These are phyloP conservation scores for Porites lobata DNA, from an alignment of 92 coral and sea anemone species.

Conservation along the genomic window DNA sequence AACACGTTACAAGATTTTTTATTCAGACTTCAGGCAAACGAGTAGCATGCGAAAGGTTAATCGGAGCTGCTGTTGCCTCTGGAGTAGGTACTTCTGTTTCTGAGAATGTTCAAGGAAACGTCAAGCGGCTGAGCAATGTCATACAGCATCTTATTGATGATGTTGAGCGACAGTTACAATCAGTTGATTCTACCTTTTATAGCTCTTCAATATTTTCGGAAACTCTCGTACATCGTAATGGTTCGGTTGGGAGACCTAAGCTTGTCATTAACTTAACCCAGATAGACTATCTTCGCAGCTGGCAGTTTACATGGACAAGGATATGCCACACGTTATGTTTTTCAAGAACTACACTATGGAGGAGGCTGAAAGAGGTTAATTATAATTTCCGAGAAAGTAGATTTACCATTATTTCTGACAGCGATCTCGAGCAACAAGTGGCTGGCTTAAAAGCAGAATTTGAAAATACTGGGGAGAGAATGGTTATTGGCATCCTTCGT, in stretches of 20 bases:
- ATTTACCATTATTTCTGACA: slow-evolving; percentile 49
- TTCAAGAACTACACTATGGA: slow-evolving; percentile 65
- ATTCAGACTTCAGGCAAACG: slow-evolving; percentile 24
- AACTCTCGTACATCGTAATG: slow-evolving; percentile 22
- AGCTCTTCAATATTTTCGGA: slow-evolving; percentile 18
- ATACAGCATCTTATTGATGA: slow-evolving; percentile 38
- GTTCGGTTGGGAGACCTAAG: slow-evolving; percentile 52
- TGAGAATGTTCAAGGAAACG: slow-evolving; percentile 15
- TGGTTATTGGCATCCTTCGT: slow-evolving; percentile 15
- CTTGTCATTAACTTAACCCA: slow-evolving; percentile 16
- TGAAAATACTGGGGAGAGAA: no score
- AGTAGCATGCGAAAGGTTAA: slow-evolving; percentile 50
- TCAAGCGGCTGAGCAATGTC: slow-evolving; percentile 34
- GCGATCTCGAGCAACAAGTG: slow-evolving; percentile 17
- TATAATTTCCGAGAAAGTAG: slow-evolving; percentile 7
- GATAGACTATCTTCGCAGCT: background rate
- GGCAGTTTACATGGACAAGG: background rate
- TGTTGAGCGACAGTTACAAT: slow-evolving; percentile 33
- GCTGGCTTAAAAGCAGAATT: background rate
- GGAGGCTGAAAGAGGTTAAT: slow-evolving; percentile 40
- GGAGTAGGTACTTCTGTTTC: slow-evolving; percentile 4
- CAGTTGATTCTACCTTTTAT: slow-evolving; percentile 15
- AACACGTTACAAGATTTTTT: slow-evolving; percentile 39
- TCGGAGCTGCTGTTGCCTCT: slow-evolving; percentile 5
- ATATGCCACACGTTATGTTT: slow-evolving; percentile 36